A percentile compares a stretch with the other conserved stretches of the same genome.
Conservation (phyloP, 2,888 invertebrate species). For the Lithophane semibrunnea region DNA sequence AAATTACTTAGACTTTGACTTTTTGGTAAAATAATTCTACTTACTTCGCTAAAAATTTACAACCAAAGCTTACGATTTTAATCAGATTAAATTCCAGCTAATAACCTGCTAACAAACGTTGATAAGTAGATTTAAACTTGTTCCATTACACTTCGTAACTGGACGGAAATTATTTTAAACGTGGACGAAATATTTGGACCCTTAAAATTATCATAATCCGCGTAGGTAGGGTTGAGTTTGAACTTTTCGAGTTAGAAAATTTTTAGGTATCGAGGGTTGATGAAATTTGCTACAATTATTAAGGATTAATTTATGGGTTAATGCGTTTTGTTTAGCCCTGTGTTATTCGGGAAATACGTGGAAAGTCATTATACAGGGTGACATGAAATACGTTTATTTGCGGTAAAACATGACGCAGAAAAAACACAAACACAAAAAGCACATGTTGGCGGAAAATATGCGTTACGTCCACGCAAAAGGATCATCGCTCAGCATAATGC, state of each 20-base stretch:
- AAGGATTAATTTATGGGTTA: slow-evolving; percentile 12
- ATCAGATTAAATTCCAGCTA: slow-evolving; percentile 60
- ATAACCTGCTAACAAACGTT: slow-evolving; percentile 69
- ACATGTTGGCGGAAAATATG: too few relatives aligned
- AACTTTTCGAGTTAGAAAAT: slow-evolving; percentile 21
- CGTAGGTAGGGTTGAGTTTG: slow-evolving; percentile 52
- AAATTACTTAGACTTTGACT: too few relatives aligned
- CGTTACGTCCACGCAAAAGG: too few relatives aligned
- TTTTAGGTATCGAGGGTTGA: slow-evolving; percentile 27
- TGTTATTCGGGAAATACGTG: neutral
- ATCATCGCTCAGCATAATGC: too few relatives aligned
- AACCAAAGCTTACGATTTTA: slow-evolving; percentile 32
- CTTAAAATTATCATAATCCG: slow-evolving; percentile 85
- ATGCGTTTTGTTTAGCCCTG: slow-evolving; percentile 1
- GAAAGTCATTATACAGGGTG: neutral
- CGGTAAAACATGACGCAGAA: too few relatives aligned
- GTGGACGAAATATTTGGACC: slow-evolving; percentile 83
- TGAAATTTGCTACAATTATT: slow-evolving; percentile 19
- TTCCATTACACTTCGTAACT: slow-evolving; percentile 76
- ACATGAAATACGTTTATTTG: too few relatives aligned
- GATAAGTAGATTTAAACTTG: slow-evolving; percentile 81
- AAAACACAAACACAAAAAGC: too few relatives aligned
- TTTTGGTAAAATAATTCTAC: too few relatives aligned
- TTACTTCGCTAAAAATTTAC: slow-evolving; percentile 5
- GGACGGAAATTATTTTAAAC: slow-evolving; percentile 84